phyloP scores from a whole-genome alignment of 2,797 vertebrate species.

The Nyctalus aviator region DNA sequence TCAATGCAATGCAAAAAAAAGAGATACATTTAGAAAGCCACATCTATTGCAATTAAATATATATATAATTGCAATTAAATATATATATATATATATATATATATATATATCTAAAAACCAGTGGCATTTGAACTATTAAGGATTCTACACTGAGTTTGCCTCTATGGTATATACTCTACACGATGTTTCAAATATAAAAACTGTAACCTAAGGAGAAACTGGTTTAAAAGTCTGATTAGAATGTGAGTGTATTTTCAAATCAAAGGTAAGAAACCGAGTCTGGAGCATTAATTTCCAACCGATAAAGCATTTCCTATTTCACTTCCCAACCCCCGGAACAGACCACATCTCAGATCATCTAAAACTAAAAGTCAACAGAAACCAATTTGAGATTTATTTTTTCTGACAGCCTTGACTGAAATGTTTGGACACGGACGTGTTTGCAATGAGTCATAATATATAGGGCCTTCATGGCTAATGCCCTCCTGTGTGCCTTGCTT shows the following conservation, averaged over 20 bases:
- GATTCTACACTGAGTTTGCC: neutral
- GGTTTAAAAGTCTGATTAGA: slow-evolving; percentile 2
- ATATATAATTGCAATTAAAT: too few species aligned
- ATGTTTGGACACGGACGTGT: neutral
- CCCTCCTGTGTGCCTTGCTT: neutral
- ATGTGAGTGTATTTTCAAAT: neutral
- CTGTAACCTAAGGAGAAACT: slow-evolving; percentile 37
- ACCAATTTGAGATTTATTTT: neutral
- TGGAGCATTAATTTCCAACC: neutral
- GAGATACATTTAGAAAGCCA: neutral
- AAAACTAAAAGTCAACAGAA: slow-evolving; percentile 9
- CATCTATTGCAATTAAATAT: neutral
- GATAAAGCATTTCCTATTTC: slow-evolving; percentile 28
- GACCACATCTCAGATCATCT: neutral
- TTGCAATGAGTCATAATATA: slow-evolving; percentile 68
- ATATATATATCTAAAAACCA: neutral
- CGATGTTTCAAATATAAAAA: slow-evolving; percentile 37
- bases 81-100: too few species aligned
- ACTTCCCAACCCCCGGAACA: neutral
- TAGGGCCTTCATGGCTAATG: neutral
- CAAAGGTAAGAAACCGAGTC: slow-evolving; percentile 5
- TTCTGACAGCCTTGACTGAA: slow-evolving; percentile 9
- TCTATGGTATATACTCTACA: neutral
- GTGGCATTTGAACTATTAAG: neutral
- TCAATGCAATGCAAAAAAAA: neutral